Evolutionary conservation across 2,888 invertebrate genomes (phyloP), one percentile per base, ranked within the genome.

Genomic region (Dryococelus australis): DNA sequence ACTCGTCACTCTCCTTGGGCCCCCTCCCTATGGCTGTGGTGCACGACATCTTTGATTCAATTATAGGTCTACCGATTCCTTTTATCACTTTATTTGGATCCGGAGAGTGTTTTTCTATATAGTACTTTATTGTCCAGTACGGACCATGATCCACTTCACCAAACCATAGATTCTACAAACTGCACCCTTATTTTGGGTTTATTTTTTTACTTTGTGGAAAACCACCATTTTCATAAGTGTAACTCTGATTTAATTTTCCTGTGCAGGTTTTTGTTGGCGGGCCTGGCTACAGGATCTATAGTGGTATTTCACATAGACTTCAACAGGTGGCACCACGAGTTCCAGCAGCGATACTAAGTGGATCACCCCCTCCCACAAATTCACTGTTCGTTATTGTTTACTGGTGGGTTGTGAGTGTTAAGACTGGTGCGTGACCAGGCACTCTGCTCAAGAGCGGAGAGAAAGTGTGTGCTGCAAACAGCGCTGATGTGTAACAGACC

Each of bases 221-320:
- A 35, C 35, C 35, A 35, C 35, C 35, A 35, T 35, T 35, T 35
- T 35, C 35, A 4, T 35, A 35, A 35, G 35, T 35, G 35, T 35
- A 35, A 35, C 35, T 35, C 35, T 35, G 35, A 4, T 35, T 35
- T 35, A 35, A 65, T 8, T 65, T 65, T 88, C 91, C 89, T 89
- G 93, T 93, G n/a, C 93, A 99, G 99, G 93, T 99, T 99, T 94
- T 95, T 99, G 90, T 94, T 99, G 91, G 99, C 99, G 90, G 99
- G 99, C 87, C 94, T 99, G 88, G 98, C 99, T 88, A 98, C 99
- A 90, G 99, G 99, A 87, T 99, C 99, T 87, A 96, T 99, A 90
- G 98, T 99, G 89, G 99, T 99, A 91, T 99, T 99, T 94, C 99
- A 99, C 94, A 99, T 99, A 92, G 99, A 99, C 93, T 99, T 99